Evolutionary conservation across 2,797 vertebrate species (phyloP).

Genomic region (Sparidentex hasta): DNA sequence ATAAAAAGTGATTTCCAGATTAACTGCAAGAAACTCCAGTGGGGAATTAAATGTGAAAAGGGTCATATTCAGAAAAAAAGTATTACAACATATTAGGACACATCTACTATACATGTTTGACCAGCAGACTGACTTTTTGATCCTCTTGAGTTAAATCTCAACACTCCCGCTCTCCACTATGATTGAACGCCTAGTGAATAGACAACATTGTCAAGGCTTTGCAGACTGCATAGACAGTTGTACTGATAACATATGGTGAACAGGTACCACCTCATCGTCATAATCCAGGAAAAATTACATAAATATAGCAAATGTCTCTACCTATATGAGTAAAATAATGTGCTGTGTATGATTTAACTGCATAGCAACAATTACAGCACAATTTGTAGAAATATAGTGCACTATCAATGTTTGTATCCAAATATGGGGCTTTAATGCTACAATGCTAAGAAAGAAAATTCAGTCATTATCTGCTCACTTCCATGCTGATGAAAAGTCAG

Average conservation of each 20-base stretch:
- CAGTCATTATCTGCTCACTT: too few relatives aligned
- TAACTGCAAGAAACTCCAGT: neutral
- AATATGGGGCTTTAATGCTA: neutral
- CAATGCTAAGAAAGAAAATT: neutral
- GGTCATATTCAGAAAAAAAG: neutral
- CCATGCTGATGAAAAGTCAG: too few relatives aligned
- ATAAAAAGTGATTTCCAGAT: neutral
- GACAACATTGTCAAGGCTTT: constrained; percentile 17
- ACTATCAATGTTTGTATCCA: neutral
- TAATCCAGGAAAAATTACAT: neutral
- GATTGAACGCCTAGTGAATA: neutral
- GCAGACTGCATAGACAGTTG: constrained; percentile 3
- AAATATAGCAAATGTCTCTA: neutral
- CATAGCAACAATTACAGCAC: neutral
- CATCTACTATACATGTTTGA: constrained; percentile 3
- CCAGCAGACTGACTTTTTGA: constrained; percentile 3
- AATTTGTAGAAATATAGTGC: neutral
- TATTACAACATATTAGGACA: neutral
- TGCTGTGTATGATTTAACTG: neutral
- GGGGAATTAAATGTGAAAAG: neutral
- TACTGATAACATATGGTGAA: neutral
- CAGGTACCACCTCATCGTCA: neutral
- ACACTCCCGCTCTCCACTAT: neutral
- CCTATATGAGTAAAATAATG: neutral
- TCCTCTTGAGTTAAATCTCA: constrained; percentile 5